These are phyloP conservation scores for Astyanax mexicanus DNA, from an alignment of 2,797 vertebrate species.

Conservation along the genomic window DNA sequence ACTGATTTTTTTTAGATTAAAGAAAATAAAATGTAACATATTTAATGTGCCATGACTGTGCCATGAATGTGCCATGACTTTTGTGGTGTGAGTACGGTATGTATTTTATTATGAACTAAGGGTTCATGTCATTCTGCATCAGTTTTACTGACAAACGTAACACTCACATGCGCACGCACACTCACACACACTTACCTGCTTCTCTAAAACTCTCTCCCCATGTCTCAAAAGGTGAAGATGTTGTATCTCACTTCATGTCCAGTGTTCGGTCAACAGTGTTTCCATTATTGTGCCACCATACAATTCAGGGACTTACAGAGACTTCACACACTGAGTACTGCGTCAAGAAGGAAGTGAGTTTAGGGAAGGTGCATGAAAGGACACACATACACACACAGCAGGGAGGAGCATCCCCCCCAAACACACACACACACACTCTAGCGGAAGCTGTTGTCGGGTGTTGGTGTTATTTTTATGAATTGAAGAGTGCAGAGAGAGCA, in stretches of 20 bases:
- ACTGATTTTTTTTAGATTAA: too few relatives aligned
- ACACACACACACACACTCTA: conserved; percentile 18
- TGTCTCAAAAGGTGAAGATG: neutral
- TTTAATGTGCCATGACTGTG: too few relatives aligned
- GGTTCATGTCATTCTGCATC: too few relatives aligned
- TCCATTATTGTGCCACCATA: conserved; percentile 4
- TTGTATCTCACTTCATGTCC: conserved; percentile 18
- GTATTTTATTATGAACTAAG: too few relatives aligned
- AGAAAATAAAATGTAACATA: too few relatives aligned
- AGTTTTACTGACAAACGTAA: neutral
- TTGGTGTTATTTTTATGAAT: conserved; percentile 54
- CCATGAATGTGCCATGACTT: too few relatives aligned
- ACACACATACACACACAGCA: neutral
- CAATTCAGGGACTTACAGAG: neutral
- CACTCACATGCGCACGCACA: neutral
- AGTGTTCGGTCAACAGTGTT: neutral
- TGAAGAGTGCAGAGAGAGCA: conserved; percentile 7
- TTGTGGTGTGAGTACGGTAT: too few relatives aligned
- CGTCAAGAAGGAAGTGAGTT: conserved; percentile 55
- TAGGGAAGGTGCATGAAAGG: conserved; percentile 36
- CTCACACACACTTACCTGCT: conserved; percentile 17
- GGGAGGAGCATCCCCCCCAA: conserved; percentile 33
- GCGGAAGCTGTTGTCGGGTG: conserved; percentile 48
- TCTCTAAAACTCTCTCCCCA: conserved; percentile 26
- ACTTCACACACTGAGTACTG: neutral